Conservation (phyloP, 2,797 vertebrate genomes). For the Masticophis lateralis region DNA sequence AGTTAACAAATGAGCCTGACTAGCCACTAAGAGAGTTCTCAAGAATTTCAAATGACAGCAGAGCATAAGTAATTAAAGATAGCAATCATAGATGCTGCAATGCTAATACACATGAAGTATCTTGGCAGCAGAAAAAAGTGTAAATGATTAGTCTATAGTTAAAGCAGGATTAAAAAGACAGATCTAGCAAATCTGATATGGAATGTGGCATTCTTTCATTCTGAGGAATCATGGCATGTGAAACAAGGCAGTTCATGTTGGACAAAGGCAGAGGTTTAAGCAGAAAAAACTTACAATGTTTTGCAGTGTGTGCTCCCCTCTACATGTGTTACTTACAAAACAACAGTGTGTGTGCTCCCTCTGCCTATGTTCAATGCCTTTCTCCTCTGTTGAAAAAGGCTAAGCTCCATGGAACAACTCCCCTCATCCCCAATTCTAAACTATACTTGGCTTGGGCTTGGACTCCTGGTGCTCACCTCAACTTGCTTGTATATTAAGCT, state of each 20-base stretch:
- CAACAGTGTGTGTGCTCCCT: not conserved
- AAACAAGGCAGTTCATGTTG: not conserved
- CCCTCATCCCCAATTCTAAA: not conserved
- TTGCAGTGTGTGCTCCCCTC: not conserved
- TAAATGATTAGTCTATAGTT: conserved; percentile 20
- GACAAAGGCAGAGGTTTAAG: not conserved
- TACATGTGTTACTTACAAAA: not conserved
- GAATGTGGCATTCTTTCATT: not conserved
- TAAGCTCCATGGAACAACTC: not conserved
- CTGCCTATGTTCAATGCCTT: not conserved
- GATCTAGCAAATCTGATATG: not conserved
- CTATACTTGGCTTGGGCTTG: not conserved
- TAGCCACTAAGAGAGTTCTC: not conserved
- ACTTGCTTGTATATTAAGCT: not conserved
- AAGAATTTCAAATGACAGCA: conserved; percentile 31
- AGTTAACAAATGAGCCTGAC: conserved; percentile 22
- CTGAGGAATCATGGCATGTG: not conserved
- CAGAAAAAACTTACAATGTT: not conserved
- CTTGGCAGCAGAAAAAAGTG: conserved; percentile 20
- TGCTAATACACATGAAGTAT: not conserved
- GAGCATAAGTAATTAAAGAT: conserved; percentile 30
- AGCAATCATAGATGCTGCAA: conserved; percentile 18
- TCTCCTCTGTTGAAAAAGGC: not conserved
- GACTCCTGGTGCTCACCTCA: not conserved
- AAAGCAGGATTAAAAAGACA: not conserved